A percentile compares a stretch with the other conserved stretches of the same genome.
Conservation (phyloP, 2,113 vertebrate species). For the Sclerurus mexicanus region DNA sequence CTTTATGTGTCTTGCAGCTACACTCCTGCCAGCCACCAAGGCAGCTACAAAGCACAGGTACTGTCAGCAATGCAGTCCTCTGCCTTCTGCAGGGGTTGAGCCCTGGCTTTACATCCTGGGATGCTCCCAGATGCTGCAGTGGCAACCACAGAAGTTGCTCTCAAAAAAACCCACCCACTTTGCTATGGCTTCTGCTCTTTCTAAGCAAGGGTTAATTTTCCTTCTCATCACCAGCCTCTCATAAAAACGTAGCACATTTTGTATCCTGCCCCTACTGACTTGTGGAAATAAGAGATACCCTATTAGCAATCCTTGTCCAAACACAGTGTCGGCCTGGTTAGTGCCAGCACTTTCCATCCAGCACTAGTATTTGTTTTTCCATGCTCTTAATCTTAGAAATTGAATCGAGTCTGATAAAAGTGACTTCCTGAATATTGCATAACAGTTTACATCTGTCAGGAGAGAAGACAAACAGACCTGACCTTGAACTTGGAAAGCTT, state of each 20-base stretch:
- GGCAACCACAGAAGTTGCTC: background rate
- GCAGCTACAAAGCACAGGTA: background rate
- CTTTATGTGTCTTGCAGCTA: background rate
- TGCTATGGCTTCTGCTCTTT: background rate
- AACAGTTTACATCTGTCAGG: conserved; percentile 37
- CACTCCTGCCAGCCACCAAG: background rate
- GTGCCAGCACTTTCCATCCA: conserved; percentile 47
- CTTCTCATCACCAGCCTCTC: background rate
- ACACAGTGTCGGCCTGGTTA: background rate
- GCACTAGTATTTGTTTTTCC: conserved; percentile 52
- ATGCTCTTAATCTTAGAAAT: conserved; percentile 60
- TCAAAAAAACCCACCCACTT: background rate
- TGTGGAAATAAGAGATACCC: background rate
- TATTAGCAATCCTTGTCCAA: background rate
- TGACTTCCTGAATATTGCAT: conserved; percentile 45
- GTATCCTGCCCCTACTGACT: background rate
- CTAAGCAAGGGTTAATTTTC: background rate
- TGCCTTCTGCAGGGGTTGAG: background rate
- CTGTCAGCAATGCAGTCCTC: background rate
- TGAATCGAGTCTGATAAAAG: conserved; percentile 52
- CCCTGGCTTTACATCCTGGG: background rate
- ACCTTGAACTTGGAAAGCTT: conserved; percentile 24
- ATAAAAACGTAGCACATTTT: background rate
- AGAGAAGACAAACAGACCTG: conserved; percentile 38
- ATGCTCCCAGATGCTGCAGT: background rate